Base-by-base conservation (phyloP, 2,113 vertebrate species). In the Arvicanthis niloticus region DNA sequence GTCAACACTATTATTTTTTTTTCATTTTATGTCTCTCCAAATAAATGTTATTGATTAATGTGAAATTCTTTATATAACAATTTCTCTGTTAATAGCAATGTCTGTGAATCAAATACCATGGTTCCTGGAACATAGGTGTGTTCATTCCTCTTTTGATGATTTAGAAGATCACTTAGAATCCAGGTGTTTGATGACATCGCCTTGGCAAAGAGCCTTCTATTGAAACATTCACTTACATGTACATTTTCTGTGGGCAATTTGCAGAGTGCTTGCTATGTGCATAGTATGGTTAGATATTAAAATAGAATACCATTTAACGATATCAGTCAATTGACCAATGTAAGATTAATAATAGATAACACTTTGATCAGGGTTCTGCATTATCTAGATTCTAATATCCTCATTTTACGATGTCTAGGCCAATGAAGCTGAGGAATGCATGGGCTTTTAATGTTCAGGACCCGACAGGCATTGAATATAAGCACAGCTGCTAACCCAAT, bases 341-440 rank as follows among this genome's bases (percentile, higher is more conserved):
- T 75, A 31, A 96, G 77, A 80, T 92, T 65, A 97, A 87, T 78
- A 90, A 88, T 72, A 85, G n/a, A 40, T 96, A 86, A 45, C 40
- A 37, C 21, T 80, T 90, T 56, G 1, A 42, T 45, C 48, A 96
- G 65, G 22, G 11, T 76, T 84, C 81, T 88, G 5, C 37, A 10
- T 89, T 88, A 15, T 73, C 45, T 7, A 42, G 67, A 37, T 91
- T 94, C 42, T 68, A 17, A 42, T 81, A 3, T n/a, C 88, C 16
- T 48, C 3, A 45, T 56, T 65, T 91, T 45, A 67, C 45, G 89
- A 29, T 53, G 53, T 31, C 75, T 0, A 75, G 29, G 40, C 22
- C 68, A 5, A 70, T 70, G 72, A 88, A 93, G 40, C 11, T 21
- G 3, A 86, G 40, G 37, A 91, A 56, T 60, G 29, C 51, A n/a